These are phyloP conservation scores for Hylaeus volcanicus DNA, from an alignment of 1,140 invertebrate species.

Conservation along the genomic window DNA sequence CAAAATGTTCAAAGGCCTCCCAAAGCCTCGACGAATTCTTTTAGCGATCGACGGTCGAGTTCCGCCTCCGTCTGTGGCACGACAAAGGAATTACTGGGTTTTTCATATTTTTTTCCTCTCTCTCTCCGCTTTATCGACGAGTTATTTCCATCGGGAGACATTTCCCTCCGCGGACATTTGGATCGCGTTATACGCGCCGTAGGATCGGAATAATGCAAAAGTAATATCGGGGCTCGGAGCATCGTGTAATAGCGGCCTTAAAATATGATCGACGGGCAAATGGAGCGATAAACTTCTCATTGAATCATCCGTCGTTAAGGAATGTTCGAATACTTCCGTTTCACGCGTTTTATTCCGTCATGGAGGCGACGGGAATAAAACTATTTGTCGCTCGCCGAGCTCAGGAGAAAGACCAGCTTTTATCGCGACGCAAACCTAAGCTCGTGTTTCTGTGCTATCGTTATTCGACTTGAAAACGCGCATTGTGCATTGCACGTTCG, in stretches of 20 bases:
- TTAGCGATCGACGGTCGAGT: not conserved
- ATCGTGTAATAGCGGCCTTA: constrained; percentile 44
- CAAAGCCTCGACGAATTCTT: not conserved
- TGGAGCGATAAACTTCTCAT: constrained; percentile 68
- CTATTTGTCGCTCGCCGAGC: constrained; percentile 38
- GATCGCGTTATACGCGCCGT: constrained; percentile 30
- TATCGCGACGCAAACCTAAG: not conserved
- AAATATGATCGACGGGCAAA: constrained; percentile 62
- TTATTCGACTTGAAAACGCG: too few relatives aligned
- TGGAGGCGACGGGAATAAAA: constrained; percentile 48
- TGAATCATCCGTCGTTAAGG: constrained; percentile 62
- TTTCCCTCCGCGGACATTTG: constrained; percentile 14
- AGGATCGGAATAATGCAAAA: constrained; percentile 60
- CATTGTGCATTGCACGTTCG: too few relatives aligned
- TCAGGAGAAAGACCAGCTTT: constrained; percentile 3
- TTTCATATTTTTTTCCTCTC: not conserved
- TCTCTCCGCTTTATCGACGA: not conserved
- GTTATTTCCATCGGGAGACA: constrained; percentile 19
- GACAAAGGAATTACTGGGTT: not conserved
- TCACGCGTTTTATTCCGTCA: constrained; percentile 63
- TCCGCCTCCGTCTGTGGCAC: not conserved
- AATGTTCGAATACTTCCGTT: constrained; percentile 58
- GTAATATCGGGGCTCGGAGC: constrained; percentile 55
- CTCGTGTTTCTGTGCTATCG: not conserved
- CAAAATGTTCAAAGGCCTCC: not conserved